Evolutionary conservation across 2,797 vertebrate species (phyloP).

Genomic region (Knipowitschia caucasica): DNA sequence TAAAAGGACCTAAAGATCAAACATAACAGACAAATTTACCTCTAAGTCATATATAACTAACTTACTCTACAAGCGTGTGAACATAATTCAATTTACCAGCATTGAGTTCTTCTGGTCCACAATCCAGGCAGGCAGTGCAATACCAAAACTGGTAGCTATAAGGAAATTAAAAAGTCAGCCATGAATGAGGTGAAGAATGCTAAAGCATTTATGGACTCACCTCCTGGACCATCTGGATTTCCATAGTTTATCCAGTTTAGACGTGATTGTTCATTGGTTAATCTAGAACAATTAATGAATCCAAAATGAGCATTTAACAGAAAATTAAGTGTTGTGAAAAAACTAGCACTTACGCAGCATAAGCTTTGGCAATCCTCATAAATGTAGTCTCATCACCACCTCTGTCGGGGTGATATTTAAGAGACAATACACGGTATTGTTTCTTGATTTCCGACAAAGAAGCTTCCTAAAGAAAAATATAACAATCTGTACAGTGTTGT

Average conservation of each 20-base stretch:
- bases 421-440: conserved; percentile 89
- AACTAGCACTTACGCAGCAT: conserved; percentile 87
- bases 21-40: neutral
- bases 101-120: conserved; percentile 99
- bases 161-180: neutral
- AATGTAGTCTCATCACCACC: conserved; percentile 94
- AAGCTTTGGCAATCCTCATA: conserved; percentile 97
- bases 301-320: neutral
- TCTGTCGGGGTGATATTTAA: conserved; percentile 96
- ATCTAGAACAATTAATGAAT: conserved; percentile 62
- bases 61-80: neutral
- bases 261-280: conserved; percentile 93
- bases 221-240: conserved; percentile 96
- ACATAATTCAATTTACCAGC: conserved; percentile 78
- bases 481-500: neutral
- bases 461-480: conserved; percentile 79
- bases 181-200: conserved; percentile 3
- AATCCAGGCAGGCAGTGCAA: conserved; percentile 97
- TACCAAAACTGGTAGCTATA: conserved; percentile 93
- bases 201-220: conserved; percentile 57
- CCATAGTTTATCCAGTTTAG: conserved; percentile 92
- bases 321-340: neutral
- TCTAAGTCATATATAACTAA: neutral
- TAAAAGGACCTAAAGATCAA: conserved; percentile 84
- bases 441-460: conserved; percentile 92